Base-by-base conservation (phyloP, 2,797 vertebrate species). In the Ambastaia sidthimunki region DNA sequence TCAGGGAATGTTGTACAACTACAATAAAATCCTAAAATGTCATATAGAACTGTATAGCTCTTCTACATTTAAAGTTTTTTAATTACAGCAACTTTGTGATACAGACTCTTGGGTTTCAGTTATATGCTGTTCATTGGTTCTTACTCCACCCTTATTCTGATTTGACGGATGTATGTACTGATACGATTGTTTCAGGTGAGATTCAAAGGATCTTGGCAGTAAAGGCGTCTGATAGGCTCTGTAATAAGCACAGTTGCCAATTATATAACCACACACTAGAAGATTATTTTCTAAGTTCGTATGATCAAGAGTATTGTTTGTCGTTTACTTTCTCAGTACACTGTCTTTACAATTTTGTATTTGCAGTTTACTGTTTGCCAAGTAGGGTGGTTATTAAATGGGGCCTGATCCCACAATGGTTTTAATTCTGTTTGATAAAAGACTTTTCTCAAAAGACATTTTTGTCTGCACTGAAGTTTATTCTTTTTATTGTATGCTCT, bases 1-100 rank as follows among this genome's bases (percentile, higher is more conserved):
- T 95, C 94, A 95, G 94, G 94, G 95, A 94, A 95, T 93, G 93
- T 93, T 93, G 91, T 94, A 93, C 95, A 93, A 95, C 95, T 94
- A 95, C 96, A 92, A 90, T 92, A 89, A 88, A 93, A 91, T 73
- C 90, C 89, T 79, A 84, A 89, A 92, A 92, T 90, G 90, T 92
- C 89, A 89, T 87, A 90, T 90, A 92, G 90, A 92, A 89, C 91
- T 91, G 90, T 93, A 93, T 93, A 91, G 92, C 91, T 92, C 90
- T 91, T 90, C 88, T 91, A 82, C 85, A 87, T 84, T 88, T 85
- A 82, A 83, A 81, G 90, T 88, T 85, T 85, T 88, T 92, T 84
- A 87, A 90, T 85, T 88, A 86, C 89, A 89, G 89, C 89, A 89
- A 85, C 88, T 90, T 88, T 91, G 90, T 90, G 89, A 90, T 92